Percentiles rank a stretch among this genome's conserved stretches.
These are phyloP conservation scores for Syrista parreyssii DNA, from an alignment of 2,888 invertebrate species.

Conservation along the genomic window DNA sequence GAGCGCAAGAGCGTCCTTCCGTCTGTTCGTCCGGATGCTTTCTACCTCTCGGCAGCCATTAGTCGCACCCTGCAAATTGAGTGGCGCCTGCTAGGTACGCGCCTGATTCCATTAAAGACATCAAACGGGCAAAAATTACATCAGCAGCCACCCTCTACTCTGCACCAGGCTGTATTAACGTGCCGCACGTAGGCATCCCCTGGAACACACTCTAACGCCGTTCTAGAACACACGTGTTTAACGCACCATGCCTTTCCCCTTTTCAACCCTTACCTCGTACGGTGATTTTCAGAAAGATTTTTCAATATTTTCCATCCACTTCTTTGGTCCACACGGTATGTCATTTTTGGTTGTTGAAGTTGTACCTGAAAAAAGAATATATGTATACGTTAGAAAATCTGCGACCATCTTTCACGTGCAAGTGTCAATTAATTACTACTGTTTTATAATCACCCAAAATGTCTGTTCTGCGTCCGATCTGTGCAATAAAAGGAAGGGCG, in stretches of 20 bases:
- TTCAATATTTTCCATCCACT: background rate
- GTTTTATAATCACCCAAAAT: background rate
- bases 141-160: slow-evolving; percentile 59
- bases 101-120: slow-evolving; percentile 65
- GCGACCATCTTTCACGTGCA: background rate
- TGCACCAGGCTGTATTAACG: slow-evolving; percentile 11
- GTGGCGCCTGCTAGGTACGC: slow-evolving; percentile 64
- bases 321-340: background rate
- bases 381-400: background rate
- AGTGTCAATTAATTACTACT: background rate
- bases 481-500: background rate
- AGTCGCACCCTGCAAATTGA: slow-evolving; percentile 65
- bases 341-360: background rate
- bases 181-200: slow-evolving; percentile 12
- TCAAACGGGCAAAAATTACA: slow-evolving; percentile 66
- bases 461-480: background rate
- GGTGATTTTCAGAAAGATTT: background rate
- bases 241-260: background rate
- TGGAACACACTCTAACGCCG: slow-evolving; percentile 1
- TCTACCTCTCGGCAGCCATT: slow-evolving; percentile 61
- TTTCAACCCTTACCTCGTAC: background rate
- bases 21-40: slow-evolving; percentile 23
- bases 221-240: slow-evolving; percentile 15
- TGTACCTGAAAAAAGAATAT: background rate
- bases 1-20: slow-evolving; percentile 25